Percentiles rank a stretch among this genome's conserved stretches.
Evolutionary conservation across 2,797 vertebrate species (phyloP).

Genomic region (Chelmon rostratus): DNA sequence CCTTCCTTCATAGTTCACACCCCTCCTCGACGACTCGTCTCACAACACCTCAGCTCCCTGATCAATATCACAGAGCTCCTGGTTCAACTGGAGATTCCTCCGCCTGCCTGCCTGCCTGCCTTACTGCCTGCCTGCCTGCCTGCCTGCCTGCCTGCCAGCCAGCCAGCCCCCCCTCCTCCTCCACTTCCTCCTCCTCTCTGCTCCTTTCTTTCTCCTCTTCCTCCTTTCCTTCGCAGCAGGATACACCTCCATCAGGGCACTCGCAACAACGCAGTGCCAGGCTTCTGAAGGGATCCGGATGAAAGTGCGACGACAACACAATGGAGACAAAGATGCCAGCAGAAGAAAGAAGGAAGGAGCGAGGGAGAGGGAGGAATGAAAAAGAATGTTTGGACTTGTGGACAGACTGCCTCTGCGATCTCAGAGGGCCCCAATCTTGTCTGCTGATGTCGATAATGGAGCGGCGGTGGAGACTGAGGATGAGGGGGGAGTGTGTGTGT

Average conservation of each 20-base stretch:
- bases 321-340: conserved; percentile 63
- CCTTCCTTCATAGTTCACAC: conserved; percentile 66
- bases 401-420: conserved; percentile 70
- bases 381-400: conserved; percentile 79
- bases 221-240: conserved; percentile 77
- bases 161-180: conserved; percentile 21
- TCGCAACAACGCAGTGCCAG: conserved; percentile 44
- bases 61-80: conserved; percentile 79
- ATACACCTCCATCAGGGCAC: conserved; percentile 72
- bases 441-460: conserved; percentile 81
- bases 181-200: conserved; percentile 25
- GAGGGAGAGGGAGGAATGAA: conserved; percentile 49
- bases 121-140: not conserved
- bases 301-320: conserved; percentile 79
- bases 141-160: conserved; percentile 1
- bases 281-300: conserved; percentile 80
- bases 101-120: conserved; percentile 42
- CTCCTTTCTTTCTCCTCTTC: conserved; percentile 44
- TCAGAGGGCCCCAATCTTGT: conserved; percentile 74
- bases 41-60: conserved; percentile 76
- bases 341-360: conserved; percentile 53
- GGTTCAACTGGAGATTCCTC: conserved; percentile 71
- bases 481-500: conserved; percentile 30
- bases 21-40: conserved; percentile 71
- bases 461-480: conserved; percentile 50